These are phyloP conservation scores for Protonemura montana DNA, from an alignment of 2,888 invertebrate genomes.

Conservation along the genomic window DNA sequence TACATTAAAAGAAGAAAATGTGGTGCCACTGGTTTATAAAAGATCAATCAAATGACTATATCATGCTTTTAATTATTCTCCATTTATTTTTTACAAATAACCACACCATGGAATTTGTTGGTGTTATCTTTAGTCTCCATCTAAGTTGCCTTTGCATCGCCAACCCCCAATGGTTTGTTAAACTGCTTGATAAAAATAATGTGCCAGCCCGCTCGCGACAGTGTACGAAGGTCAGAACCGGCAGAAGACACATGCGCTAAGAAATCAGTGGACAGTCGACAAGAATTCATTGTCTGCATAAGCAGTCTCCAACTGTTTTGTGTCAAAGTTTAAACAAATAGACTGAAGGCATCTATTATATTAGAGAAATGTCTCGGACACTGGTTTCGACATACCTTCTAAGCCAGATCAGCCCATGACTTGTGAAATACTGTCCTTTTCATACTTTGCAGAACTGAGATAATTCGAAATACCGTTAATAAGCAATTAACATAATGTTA, in stretches of 20 bases:
- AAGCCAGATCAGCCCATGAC: background rate
- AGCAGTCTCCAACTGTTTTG: slow-evolving; percentile 44
- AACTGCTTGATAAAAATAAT: background rate
- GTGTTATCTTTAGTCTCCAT: background rate
- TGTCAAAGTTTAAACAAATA: slow-evolving; percentile 51
- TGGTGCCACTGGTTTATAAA: background rate
- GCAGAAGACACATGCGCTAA: background rate
- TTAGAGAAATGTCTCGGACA: background rate
- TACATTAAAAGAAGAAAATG: too few relatives aligned
- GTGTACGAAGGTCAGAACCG: background rate
- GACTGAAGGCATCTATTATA: slow-evolving; percentile 42
- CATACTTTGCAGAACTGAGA: background rate
- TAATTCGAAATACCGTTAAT: background rate
- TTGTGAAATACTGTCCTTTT: background rate
- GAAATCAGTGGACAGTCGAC: background rate
- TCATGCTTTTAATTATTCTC: background rate
- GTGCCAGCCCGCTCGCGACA: background rate
- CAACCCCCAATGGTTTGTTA: background rate
- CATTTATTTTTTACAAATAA: background rate
- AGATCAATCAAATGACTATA: background rate
- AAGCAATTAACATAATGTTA: background rate
- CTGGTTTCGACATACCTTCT: background rate
- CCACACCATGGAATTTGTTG: background rate
- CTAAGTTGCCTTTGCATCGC: background rate
- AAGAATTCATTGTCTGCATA: slow-evolving; percentile 34